phyloP scores from a whole-genome alignment of 2,113 vertebrate species.

The Rhinopomastus cyanomelas region DNA sequence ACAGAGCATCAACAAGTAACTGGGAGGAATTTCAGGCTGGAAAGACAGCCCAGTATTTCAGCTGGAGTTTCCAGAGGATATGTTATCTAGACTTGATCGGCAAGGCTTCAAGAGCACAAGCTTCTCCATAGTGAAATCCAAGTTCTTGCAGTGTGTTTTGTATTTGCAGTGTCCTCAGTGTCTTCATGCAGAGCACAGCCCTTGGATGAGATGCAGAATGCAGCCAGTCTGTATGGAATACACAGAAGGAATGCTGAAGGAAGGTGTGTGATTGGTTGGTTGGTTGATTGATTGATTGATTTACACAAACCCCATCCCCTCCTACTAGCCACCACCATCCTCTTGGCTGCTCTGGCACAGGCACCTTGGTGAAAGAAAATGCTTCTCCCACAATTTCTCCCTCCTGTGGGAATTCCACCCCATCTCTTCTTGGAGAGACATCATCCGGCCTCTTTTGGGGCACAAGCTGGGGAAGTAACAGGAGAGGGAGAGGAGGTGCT shows the following conservation, averaged over 20 bases:
- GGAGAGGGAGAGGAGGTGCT: slow-evolving; percentile 4
- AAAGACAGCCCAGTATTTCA: neutral
- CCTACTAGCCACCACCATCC: neutral
- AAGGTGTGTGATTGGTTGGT: neutral
- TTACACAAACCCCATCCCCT: rapidly evolving
- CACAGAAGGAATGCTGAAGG: neutral
- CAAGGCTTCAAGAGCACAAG: neutral
- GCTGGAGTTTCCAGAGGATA: neutral
- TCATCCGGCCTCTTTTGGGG: neutral
- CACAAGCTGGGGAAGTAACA: neutral
- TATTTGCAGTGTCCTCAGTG: neutral
- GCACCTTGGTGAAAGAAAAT: neutral
- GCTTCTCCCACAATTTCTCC: neutral
- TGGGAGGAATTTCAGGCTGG: neutral
- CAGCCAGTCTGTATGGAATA: neutral
- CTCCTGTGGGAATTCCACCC: neutral
- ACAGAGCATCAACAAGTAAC: neutral
- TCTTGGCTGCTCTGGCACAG: neutral
- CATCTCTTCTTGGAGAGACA: neutral
- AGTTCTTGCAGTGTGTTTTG: neutral
- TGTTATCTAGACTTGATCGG: neutral
- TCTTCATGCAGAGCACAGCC: neutral
- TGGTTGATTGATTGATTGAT: neutral
- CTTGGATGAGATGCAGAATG: neutral
- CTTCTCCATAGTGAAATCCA: neutral